Percentiles rank a stretch among this genome's conserved stretches.
Conservation (phyloP, 2,113 vertebrate genomes). For the Isichthys henryi region DNA sequence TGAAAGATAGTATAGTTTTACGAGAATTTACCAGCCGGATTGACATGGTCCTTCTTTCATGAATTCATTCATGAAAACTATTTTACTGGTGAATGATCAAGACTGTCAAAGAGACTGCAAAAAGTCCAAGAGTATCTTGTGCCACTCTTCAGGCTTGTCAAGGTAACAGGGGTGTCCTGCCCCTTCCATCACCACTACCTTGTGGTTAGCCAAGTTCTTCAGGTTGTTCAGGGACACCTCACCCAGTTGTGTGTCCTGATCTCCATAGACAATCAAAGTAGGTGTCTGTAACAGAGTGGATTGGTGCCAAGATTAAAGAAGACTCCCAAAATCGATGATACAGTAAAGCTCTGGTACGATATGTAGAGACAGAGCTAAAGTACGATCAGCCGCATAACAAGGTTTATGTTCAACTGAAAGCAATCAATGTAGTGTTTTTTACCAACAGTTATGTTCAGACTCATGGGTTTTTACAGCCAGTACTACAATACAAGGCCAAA, state of each 20-base stretch:
- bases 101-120: slow-evolving; percentile 55
- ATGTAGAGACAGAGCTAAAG: neutral
- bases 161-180: slow-evolving; percentile 90
- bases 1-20: neutral
- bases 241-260: slow-evolving; percentile 75
- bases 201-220: slow-evolving; percentile 74
- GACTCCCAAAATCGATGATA: neutral
- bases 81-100: neutral
- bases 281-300: slow-evolving; percentile 60
- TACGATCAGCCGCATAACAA: neutral
- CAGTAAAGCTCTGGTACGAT: neutral
- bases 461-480: neutral
- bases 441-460: neutral
- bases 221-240: slow-evolving; percentile 73
- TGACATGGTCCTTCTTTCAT: neutral
- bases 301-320: neutral
- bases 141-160: slow-evolving; percentile 83
- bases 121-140: slow-evolving; percentile 72
- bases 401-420: neutral
- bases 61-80: neutral
- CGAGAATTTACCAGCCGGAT: neutral
- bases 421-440: neutral
- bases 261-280: slow-evolving; percentile 81
- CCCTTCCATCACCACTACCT: slow-evolving; percentile 74
- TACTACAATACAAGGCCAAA: neutral